Conservation (phyloP, 2,888 invertebrate genomes). For the Chalcosyrphus nemorum region DNA sequence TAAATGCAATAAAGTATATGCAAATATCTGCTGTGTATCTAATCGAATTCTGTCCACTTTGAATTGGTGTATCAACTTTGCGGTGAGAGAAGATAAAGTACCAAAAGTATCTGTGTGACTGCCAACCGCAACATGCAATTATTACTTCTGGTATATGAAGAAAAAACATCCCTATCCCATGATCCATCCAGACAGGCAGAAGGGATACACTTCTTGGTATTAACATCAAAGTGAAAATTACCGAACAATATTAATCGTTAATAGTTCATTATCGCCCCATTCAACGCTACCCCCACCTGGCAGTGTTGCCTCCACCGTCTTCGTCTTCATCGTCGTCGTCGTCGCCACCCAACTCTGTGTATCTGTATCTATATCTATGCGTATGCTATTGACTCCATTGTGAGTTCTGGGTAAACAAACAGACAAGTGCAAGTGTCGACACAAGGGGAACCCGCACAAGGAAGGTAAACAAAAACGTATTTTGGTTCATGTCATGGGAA, state of each 20-base stretch:
- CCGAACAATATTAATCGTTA: constrained; percentile 76
- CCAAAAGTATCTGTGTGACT: constrained; percentile 36
- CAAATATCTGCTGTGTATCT: constrained; percentile 1
- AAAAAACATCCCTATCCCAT: too few species aligned
- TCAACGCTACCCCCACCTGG: constrained; percentile 43
- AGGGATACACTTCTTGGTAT: constrained; percentile 30
- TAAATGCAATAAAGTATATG: constrained; percentile 5
- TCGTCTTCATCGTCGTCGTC: constrained; percentile 62
- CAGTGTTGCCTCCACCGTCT: neutral
- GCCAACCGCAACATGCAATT: constrained; percentile 47
- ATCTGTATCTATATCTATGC: neutral
- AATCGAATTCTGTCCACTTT: constrained; percentile 25
- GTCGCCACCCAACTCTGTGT: constrained; percentile 30
- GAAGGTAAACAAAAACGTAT: constrained; percentile 54
- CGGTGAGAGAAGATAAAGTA: constrained; percentile 36
- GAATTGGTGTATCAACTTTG: constrained; percentile 59
- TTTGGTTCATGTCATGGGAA: constrained; percentile 58
- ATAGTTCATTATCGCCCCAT: constrained; percentile 74
- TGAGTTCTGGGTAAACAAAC: constrained; percentile 51
- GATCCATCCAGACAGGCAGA: neutral
- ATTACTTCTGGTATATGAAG: constrained; percentile 36
- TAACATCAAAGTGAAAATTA: constrained; percentile 76
- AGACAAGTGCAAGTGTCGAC: constrained; percentile 53
- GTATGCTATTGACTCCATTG: constrained; percentile 30
- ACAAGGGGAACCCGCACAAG: constrained; percentile 41